These are phyloP conservation scores for Eilema depressum DNA, from an alignment of 2,888 invertebrate genomes.

Conservation along the genomic window DNA sequence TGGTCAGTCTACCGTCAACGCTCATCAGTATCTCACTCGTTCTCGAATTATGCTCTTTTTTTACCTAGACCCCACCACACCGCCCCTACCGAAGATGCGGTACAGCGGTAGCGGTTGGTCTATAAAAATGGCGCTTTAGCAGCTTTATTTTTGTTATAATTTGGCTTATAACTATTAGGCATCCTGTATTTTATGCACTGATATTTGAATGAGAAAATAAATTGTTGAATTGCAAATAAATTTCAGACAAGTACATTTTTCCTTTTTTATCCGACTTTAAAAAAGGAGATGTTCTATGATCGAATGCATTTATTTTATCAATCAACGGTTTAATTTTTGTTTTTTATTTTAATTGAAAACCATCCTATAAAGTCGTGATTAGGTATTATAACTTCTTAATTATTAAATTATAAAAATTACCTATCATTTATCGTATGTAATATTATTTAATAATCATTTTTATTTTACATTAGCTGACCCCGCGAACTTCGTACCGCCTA, in stretches of 20 bases:
- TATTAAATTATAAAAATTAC: background rate
- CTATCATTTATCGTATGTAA: background rate
- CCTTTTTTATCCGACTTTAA: background rate
- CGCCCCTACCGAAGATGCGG: no score
- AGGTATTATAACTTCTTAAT: no score
- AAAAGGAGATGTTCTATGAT: no score
- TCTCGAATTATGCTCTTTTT: no score
- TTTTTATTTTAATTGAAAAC: background rate
- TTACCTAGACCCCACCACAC: no score
- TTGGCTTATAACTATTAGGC: background rate
- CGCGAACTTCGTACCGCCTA: no score
- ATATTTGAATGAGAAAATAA: background rate
- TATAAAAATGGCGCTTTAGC: background rate
- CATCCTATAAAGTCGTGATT: background rate
- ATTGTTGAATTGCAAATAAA: no score
- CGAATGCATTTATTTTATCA: no score
- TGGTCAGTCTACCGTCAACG: no score
- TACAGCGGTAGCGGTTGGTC: no score
- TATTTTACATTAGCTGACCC: no score
- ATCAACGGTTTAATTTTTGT: background rate
- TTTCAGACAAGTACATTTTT: background rate
- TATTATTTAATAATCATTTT: background rate
- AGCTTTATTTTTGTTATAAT: background rate
- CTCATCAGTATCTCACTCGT: no score
- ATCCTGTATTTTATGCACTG: background rate